phyloP scores from a whole-genome alignment of 2,888 invertebrate genomes.

The Timema podura region DNA sequence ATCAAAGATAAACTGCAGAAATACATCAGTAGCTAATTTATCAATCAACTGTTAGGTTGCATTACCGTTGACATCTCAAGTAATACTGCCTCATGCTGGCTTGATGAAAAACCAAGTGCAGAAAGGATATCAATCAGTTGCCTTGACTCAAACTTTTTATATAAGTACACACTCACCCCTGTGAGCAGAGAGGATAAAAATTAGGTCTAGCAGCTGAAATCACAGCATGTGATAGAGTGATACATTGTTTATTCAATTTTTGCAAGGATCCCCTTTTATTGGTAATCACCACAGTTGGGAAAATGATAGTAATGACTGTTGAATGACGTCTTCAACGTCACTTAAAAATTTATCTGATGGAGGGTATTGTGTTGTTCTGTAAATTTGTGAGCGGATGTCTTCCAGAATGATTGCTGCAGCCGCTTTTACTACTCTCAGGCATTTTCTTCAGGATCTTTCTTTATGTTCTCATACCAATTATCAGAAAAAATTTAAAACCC shows the following conservation, averaged over 20 bases:
- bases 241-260: not conserved
- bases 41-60: not conserved
- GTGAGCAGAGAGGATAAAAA: not conserved
- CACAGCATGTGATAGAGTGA: not conserved
- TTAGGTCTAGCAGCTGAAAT: not conserved
- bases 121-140: constrained; percentile 3
- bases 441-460: not conserved
- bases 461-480: not conserved
- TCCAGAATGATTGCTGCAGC: not conserved
- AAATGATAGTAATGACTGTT: not conserved
- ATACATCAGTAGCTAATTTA: not conserved
- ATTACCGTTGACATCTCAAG: not conserved
- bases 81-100: constrained; percentile 6
- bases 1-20: not conserved
- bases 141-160: not conserved
- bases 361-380: constrained; percentile 4
- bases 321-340: not conserved
- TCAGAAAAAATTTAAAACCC: not conserved
- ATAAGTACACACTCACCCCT: constrained; percentile 7
- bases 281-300: not conserved
- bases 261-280: not conserved
- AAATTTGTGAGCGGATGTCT: not conserved
- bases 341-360: constrained; percentile 8
- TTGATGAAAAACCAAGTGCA: not conserved
- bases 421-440: constrained; percentile 7